Base-by-base conservation (phyloP, 64 coral and sea anemone genomes). In the Actinia equina region DNA sequence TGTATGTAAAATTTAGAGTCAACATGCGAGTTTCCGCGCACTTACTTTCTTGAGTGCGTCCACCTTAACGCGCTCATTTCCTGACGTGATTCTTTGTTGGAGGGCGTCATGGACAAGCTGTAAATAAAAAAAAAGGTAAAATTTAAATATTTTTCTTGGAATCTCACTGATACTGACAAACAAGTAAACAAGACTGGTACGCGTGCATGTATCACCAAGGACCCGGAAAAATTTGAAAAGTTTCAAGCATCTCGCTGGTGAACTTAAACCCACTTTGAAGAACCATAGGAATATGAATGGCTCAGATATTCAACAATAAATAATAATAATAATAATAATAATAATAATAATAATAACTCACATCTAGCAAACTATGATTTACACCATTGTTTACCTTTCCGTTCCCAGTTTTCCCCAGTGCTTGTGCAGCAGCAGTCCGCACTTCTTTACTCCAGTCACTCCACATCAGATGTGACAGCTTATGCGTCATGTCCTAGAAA, bases 51-150 rank as follows among this genome's bases (percentile, higher is more conserved):
- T 94, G n/a, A 98, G 86, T 43, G 96, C 96, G 83, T 98, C 93
- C 52, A 92, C 88, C 89, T 95, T 89, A 61, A 93, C 86, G 2
- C 96, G 77, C 83, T 98, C 96, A 57, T 98, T 98, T 83, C 93
- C 93, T 17, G 93, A 89, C 13, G 92, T 88, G 45, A 98, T 90
- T 86, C 93, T 87, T 15, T 98, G 85, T 12, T 87, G 82, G 52
- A 98, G 82, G 43, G 93, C 93, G 83, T 98, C 96, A 86, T 98
- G 96, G 27, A 98, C 96, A 90, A 98, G 93, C 96, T 98, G 82
- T 2, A 74, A 41, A 30, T 1, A 41, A 41, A 10, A 10, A 74
- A 74, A 74, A 30, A 27, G 69, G 57, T 16, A 4, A 14, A 10
- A n/a, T n/a, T n/a, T 79, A 1, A 37, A 79, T 46, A 37, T 79